Base-by-base conservation (phyloP, 2,888 invertebrate species). In the Mactromeris polynyma region DNA sequence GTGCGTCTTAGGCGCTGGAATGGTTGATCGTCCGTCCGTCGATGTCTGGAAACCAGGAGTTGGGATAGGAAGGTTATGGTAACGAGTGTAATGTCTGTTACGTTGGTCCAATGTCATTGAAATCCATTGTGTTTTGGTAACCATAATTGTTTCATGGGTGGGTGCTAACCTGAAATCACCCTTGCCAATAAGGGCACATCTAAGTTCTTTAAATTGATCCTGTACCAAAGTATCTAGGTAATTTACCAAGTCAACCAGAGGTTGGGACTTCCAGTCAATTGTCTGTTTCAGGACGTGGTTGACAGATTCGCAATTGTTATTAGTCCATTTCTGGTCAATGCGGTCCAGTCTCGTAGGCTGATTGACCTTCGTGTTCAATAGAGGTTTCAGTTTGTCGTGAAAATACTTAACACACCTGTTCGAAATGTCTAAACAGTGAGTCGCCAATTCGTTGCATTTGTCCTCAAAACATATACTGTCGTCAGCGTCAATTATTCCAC, bases 231-330 rank as follows among this genome's bases (percentile, higher is more conserved):
- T 36, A 11, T 85, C 36, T 19, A 82, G 9, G 26, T 21, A 17
- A 7, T 54, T 21, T 0, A 88, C 85, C 1, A 81, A 40, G 21
- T 88, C 82, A n/a, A 54, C 31, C 33, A 81, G 54, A 17, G 31
- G 33, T 46, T 89, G 83, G 2, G 83, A 38, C 42, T 86, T 83
- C 89, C 86, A 83, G 54, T 82, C 88, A 3, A 88, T 40, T 0
- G 88, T 73, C 64, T 90, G 88, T 82, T 90, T 90, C 1, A 89
- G 40, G 4, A 90, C 85, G 31, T 90, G 92, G 31, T 92, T 90
- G 1, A 90, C 40, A 0, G 88, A 89, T 33, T 85, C 89, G 17
- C 64, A 81, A 78, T 89, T 89, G 40, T 92, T 92, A 46, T 92
- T 90, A n/a, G 89, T 92, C 89, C 92, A 92, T n/a, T n/a, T n/a